phyloP scores from a whole-genome alignment of 2,888 invertebrate species.

The Pilophorus perplexus region DNA sequence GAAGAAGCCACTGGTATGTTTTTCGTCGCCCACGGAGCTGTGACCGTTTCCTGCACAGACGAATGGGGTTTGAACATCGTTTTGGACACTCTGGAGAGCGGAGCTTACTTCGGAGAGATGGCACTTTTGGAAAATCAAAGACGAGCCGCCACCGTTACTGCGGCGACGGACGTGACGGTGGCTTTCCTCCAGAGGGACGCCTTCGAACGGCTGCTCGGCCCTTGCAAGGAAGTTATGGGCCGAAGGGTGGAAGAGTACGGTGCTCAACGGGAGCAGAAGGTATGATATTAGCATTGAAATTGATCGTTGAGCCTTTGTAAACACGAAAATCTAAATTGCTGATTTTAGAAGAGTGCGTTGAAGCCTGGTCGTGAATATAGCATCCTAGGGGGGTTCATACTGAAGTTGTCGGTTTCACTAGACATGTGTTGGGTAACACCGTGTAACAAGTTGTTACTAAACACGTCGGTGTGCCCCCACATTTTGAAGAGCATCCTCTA shows the following conservation, averaged over 20 bases:
- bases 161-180: constrained; percentile 79
- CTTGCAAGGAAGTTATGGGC: constrained; percentile 39
- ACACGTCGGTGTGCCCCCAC: too few relatives aligned
- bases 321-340: too few relatives aligned
- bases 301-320: too few relatives aligned
- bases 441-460: too few relatives aligned
- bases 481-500: too few relatives aligned
- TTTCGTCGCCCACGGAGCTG: constrained; percentile 89
- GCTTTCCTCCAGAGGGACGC: constrained; percentile 59
- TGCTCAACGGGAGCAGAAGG: constrained; percentile 61
- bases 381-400: too few relatives aligned
- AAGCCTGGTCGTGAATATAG: too few relatives aligned
- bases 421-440: too few relatives aligned
- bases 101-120: constrained; percentile 92
- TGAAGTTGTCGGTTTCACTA: too few relatives aligned
- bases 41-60: constrained; percentile 80
- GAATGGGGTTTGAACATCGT: constrained; percentile 64
- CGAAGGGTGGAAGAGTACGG: constrained; percentile 70
- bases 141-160: constrained; percentile 86
- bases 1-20: constrained; percentile 97
- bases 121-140: constrained; percentile 96
- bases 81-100: constrained; percentile 59
- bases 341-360: too few relatives aligned
- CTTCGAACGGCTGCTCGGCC: constrained; percentile 42
- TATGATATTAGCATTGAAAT: neutral